Base-by-base conservation (phyloP, 2,113 vertebrate species). In the Campylomormyrus tamandua region DNA sequence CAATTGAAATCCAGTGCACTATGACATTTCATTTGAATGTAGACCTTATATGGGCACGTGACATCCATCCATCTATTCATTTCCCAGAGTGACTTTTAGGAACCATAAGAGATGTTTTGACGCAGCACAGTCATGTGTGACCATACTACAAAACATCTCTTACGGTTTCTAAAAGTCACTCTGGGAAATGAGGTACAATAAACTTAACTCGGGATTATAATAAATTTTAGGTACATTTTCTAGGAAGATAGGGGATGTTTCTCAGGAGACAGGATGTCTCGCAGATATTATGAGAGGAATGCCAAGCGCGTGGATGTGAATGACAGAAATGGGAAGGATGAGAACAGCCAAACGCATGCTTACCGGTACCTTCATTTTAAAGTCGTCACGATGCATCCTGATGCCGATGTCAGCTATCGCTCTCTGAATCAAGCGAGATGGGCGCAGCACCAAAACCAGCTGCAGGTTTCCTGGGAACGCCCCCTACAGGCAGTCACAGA, bases 351-450 rank as follows among this genome's bases (percentile, higher is more conserved):
- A 46, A 89, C 86, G 90, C 92, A 95, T 93, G 95, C 96, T 97
- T 97, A 97, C 96, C 96, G 96, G 97, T 96, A 99, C 98, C 97
- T 99, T 99, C 97, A 97, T 98, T 97, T 98, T 99, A 95, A 99
- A 99, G 94, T 99, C 98, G 93, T 99, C 97, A 50, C 96, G 96
- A 83, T 98, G 97, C 93, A 98, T 95, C 90, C 97, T 97, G 91
- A 99, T 97, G 90, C 97, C 98, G 5, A 99, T 96, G 93, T 98
- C 98, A 91, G 97, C 96, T 39, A 99, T 96, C 1, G 97, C 91
- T 93, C 97, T 97, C 92, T 99, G 98, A 91, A 99, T 95, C 87
- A 99, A 96, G 90, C 95, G 95, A 89, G 96, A 97, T 0, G 98
- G 98, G 48, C 97, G 96, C 91, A 99, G 95, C 52, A 99, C 97